Evolutionary conservation across 2,113 vertebrate species (phyloP), one percentile per base, ranked within the genome.

Genomic region (Oryctolagus cuniculus): DNA sequence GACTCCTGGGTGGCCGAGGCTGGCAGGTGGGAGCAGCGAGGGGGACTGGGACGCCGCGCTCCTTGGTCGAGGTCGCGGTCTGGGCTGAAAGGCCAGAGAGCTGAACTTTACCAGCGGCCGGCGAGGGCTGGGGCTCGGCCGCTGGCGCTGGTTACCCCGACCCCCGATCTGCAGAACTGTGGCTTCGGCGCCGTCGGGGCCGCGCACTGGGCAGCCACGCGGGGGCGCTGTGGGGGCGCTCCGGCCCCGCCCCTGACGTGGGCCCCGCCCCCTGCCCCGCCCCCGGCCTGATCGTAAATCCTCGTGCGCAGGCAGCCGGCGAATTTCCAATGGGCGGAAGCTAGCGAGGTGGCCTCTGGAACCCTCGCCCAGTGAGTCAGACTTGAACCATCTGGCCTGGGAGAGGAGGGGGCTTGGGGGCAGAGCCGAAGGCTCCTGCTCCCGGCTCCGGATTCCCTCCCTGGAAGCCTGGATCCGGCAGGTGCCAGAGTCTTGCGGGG

Each of bases 21-120:
- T 15, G 55, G 55, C 55, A 58, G 55, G 55, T 58, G 55, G 44
- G 44, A 44, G 15, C 63, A 15, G 31, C 34, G 66, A 51, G 49
- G 1, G 79, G 31, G 21, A 73, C 58, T 34, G 38, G 70, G 49
- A 36, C 34, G 3, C 55, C 55, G 55, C 13, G 55, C 55, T 58
- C 15, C 55, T 58, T 58, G 55, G 15, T 17, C 5, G 55, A 5
- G 55, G 34, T 66, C 4, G 7, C 12, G 27, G 9, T 2, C 2
- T 19, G 31, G 85, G 34, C 53, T 81, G 61, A 87, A 93, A 91
- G 87, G 49, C 82, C 87, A 44, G 74, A 79, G 29, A 91, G 69
- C 79, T 15, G 89, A 90, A 49, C 44, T 74, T 31, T 34, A 25
- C 10, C 4, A 58, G 55, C 15, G 55, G 55, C 55, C 19, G 16